Percentiles rank a stretch among this genome's conserved stretches.
Conservation (phyloP, 2,888 invertebrate species). For the Graphium colonna region DNA sequence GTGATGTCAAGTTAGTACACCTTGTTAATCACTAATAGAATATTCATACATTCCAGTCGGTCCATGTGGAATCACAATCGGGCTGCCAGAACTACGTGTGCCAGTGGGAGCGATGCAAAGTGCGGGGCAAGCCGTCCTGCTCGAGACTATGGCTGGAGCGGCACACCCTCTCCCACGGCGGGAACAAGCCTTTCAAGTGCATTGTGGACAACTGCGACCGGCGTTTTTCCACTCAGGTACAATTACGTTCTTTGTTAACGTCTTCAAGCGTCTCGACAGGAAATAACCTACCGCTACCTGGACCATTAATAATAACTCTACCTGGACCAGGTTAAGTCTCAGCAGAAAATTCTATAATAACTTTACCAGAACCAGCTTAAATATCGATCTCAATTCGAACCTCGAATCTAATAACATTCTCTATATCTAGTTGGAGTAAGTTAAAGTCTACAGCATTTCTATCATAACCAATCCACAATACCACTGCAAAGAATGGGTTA, state of each 20-base stretch:
- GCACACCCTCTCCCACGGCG: slow-evolving; percentile 94
- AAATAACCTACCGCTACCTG: neutral
- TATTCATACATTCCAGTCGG: slow-evolving; percentile 72
- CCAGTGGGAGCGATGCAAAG: slow-evolving; percentile 96
- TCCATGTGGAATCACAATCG: slow-evolving; percentile 92
- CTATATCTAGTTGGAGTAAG: no score
- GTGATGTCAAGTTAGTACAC: no score
- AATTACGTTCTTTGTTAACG: slow-evolving; percentile 46
- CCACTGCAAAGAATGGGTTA: slow-evolving; percentile 35
- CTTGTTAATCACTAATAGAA: no score
- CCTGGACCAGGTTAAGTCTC: no score
- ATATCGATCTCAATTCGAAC: no score
- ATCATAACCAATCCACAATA: slow-evolving; percentile 44
- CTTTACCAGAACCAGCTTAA: no score
- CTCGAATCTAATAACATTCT: no score
- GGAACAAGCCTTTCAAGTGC: slow-evolving; percentile 96
- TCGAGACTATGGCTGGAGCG: slow-evolving; percentile 96
- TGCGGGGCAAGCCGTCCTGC: slow-evolving; percentile 94
- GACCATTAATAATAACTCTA: no score
- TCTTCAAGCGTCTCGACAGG: neutral
- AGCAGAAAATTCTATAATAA: no score
- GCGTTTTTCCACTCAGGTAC: slow-evolving; percentile 92
- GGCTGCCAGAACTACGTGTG: slow-evolving; percentile 92
- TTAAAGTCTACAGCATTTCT: no score
- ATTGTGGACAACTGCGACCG: slow-evolving; percentile 96